These are phyloP conservation scores for Axis porcinus DNA, from an alignment of 2,113 vertebrate species.

Conservation along the genomic window DNA sequence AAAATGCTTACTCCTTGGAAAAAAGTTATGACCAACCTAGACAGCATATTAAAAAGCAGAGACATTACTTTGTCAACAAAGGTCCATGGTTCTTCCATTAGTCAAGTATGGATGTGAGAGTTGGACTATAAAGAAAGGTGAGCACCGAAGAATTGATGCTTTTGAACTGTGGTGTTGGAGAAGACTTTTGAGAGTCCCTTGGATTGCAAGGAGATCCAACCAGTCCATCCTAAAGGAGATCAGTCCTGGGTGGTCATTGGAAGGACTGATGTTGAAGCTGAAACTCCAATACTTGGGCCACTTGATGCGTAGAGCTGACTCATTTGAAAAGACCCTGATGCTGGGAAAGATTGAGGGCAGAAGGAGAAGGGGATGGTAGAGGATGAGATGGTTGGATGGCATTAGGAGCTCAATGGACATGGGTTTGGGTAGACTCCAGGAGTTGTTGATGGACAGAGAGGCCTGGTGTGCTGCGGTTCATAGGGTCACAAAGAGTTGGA, in stretches of 20 bases:
- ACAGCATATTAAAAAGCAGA: neutral
- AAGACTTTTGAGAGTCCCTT: neutral
- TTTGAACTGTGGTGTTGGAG: neutral
- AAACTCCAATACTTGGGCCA: neutral
- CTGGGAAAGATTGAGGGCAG: neutral
- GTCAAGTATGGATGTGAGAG: rapidly evolving
- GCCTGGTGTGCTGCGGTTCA: neutral
- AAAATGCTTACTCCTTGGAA: neutral
- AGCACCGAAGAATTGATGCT: neutral
- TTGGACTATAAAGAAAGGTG: neutral
- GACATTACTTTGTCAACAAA: neutral
- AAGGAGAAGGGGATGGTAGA: neutral
- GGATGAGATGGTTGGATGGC: neutral
- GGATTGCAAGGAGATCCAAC: neutral
- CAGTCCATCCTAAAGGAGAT: neutral
- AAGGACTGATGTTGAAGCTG: neutral
- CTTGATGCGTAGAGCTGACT: rapidly evolving
- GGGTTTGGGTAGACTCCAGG: neutral
- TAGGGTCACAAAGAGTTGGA: neutral
- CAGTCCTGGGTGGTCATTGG: neutral
- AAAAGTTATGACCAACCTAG: neutral
- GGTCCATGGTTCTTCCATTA: neutral
- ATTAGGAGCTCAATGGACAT: neutral
- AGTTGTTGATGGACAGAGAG: neutral
- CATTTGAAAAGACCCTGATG: neutral